Conservation (phyloP, 2,113 vertebrate genomes). For the Ciconia maguari region DNA sequence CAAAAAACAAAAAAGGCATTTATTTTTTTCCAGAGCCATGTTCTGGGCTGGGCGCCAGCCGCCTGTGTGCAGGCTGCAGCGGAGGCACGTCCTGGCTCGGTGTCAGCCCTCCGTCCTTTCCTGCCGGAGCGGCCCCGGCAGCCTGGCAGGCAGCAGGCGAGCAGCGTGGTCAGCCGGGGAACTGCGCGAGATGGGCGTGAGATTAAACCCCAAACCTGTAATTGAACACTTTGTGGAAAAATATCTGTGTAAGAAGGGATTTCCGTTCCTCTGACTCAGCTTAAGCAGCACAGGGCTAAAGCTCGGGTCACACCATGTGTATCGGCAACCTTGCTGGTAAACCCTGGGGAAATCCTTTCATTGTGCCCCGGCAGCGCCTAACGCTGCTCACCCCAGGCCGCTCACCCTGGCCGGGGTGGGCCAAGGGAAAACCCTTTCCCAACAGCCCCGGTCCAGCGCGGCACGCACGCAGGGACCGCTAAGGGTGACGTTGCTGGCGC, state of each 20-base stretch:
- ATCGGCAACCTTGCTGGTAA: neutral
- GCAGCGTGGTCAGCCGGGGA: neutral
- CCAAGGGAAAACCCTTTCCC: neutral
- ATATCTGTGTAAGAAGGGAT: neutral
- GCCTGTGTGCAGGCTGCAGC: neutral
- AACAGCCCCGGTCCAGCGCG: rapidly evolving
- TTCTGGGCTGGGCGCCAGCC: neutral
- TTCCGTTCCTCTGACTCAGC: neutral
- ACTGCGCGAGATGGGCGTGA: rapidly evolving
- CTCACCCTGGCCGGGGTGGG: neutral
- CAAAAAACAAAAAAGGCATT: constrained; percentile 32
- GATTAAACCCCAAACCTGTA: neutral
- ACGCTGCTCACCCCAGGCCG: neutral
- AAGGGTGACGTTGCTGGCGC: neutral
- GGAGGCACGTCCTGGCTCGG: neutral
- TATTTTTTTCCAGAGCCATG: neutral
- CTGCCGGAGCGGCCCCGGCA: neutral
- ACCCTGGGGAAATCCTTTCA: neutral
- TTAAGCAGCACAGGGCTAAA: neutral
- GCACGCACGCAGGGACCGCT: neutral
- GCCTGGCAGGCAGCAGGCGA: neutral
- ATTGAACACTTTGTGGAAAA: neutral
- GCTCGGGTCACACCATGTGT: neutral
- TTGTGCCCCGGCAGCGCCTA: rapidly evolving
- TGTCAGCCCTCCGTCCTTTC: neutral